Percentiles rank a stretch among this genome's conserved stretches.
phyloP scores from a whole-genome alignment of 2,797 vertebrate species.

The Kryptopterus vitreolus region DNA sequence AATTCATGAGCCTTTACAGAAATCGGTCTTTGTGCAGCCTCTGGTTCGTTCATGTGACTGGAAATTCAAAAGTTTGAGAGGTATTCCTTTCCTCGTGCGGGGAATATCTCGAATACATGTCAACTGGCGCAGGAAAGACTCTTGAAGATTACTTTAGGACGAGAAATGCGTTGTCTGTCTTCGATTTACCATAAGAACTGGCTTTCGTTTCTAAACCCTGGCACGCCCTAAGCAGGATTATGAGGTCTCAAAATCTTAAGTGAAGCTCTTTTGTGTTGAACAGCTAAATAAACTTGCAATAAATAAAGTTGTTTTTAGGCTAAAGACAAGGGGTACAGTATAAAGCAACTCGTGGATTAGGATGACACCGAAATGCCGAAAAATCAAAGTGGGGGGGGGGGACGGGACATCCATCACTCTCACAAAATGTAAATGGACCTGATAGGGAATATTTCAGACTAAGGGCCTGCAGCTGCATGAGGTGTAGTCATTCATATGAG shows the following conservation, averaged over 20 bases:
- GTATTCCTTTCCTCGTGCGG: neutral
- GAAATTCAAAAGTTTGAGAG: neutral
- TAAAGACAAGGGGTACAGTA: neutral
- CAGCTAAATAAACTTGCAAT: neutral
- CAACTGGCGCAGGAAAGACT: neutral
- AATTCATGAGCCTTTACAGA: neutral
- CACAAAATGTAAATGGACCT: neutral
- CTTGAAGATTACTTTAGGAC: neutral
- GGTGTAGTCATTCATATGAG: slow-evolving; percentile 41
- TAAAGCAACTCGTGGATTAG: neutral
- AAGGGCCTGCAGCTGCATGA: slow-evolving; percentile 33
- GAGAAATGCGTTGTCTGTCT: neutral
- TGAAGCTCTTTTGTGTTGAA: slow-evolving; percentile 48
- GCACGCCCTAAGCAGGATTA: slow-evolving; percentile 45
- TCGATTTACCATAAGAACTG: slow-evolving; percentile 51
- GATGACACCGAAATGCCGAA: slow-evolving; percentile 10
- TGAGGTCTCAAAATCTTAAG: slow-evolving; percentile 42
- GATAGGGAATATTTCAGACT: slow-evolving; percentile 37
- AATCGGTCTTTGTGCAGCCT: neutral
- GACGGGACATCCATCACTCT: no score
- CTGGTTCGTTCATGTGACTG: neutral
- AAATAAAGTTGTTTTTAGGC: slow-evolving; percentile 32
- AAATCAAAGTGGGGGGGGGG: no score
- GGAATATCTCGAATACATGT: neutral
- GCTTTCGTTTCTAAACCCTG: slow-evolving; percentile 54